A percentile compares a stretch with the other conserved stretches of the same genome.
Conservation (phyloP, 1,140 invertebrate species). For the Drosophila bocqueti region DNA sequence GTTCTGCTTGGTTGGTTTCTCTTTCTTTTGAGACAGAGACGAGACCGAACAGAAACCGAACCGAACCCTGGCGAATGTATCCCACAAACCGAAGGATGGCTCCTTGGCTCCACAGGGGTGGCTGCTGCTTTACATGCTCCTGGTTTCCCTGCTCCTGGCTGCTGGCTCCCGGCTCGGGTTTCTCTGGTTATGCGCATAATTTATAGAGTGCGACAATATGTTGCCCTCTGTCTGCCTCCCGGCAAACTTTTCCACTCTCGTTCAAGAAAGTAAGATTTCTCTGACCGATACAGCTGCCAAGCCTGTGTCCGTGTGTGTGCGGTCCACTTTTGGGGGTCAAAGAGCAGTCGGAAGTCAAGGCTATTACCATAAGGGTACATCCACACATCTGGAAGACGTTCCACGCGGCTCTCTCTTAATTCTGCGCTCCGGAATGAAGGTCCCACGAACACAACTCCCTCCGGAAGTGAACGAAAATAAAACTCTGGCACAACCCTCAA, state of each 20-base stretch:
- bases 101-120: constrained; percentile 19
- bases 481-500: constrained; percentile 29
- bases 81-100: constrained; percentile 27
- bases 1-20: constrained; percentile 76
- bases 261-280: constrained; percentile 70
- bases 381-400: constrained; percentile 16
- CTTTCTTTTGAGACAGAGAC: constrained; percentile 54
- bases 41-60: constrained; percentile 25
- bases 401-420: constrained; percentile 3
- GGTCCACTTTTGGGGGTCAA: constrained; percentile 54
- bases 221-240: constrained; percentile 55
- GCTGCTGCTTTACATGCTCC: constrained; percentile 58
- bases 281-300: constrained; percentile 37
- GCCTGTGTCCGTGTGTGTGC: constrained; percentile 10
- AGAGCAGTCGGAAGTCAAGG: constrained; percentile 46
- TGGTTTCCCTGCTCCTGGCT: constrained; percentile 11
- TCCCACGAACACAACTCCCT: constrained; percentile 28
- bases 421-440: constrained; percentile 17
- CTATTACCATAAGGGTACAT: constrained; percentile 33
- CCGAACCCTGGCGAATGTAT: constrained; percentile 10
- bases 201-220: constrained; percentile 82
- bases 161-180: constrained; percentile 7
- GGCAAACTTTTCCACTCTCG: constrained; percentile 62
- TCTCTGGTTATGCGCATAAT: constrained; percentile 79
- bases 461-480: constrained; percentile 29